Evolutionary conservation across 2,797 vertebrate species (phyloP), one percentile per base, ranked within the genome.

Genomic region (Octomys mimax): DNA sequence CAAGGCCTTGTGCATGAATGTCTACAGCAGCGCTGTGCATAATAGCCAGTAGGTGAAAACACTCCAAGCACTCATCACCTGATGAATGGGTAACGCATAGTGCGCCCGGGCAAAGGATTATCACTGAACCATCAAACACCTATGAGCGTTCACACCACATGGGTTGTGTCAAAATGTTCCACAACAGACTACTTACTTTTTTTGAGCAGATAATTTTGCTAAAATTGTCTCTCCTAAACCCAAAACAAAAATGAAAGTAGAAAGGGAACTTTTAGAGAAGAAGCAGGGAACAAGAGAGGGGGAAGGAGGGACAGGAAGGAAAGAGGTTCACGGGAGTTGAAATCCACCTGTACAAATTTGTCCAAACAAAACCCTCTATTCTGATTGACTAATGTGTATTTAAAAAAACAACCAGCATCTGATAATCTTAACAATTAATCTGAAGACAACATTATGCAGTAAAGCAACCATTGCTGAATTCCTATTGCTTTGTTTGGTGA

Each of bases 141-240:
- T 42, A 24, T n/a, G 46, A 75, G 12, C 71, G 13, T 3, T 6
- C 39, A 75, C 22, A 75, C 24, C 14, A 14, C 71, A 75, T 24
- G 5, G 14, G 12, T 26, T 46, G 26, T 42, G 39, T 75, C 13
- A 28, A 26, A 42, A 46, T 46, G 22, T 88, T 77, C 49, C 52
- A 49, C 42, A 52, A 59, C 39, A 33, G 68, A 39, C 10, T 36
- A 26, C 49, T 96, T 77, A 22, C 59, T 59, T 82, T 85, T 49
- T 87, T 77, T 86, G 89, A 79, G 78, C 92, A 79, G 71, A 68
- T 16, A 61, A 33, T 24, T 87, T 83, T 52, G 81, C 82, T 90
- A 75, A 75, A 42, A 75, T 46, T 75, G 39, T 46, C 71, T 26
- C 39, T 75, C 12, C 5, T 26, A 46, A 46, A 28, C 22, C 39